These are phyloP conservation scores for Sapayoa aenigma DNA, from an alignment of 2,113 vertebrate genomes.

Conservation along the genomic window DNA sequence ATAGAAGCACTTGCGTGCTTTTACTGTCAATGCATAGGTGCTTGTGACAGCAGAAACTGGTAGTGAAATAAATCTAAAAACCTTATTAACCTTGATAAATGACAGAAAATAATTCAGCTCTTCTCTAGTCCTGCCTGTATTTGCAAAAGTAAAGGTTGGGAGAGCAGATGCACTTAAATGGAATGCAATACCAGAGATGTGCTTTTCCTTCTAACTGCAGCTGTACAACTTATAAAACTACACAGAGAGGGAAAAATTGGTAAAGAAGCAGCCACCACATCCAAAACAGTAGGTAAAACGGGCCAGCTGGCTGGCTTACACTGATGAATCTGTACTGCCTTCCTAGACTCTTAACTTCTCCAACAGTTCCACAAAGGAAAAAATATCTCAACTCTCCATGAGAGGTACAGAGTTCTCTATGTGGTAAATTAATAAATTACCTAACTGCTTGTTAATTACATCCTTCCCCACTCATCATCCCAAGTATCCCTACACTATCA, in stretches of 20 bases:
- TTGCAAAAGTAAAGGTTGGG: not conserved
- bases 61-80: not conserved
- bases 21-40: not conserved
- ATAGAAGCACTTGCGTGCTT: not conserved
- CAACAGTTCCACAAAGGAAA: not conserved
- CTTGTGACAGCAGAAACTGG: not conserved
- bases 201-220: not conserved
- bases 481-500: constrained; percentile 19
- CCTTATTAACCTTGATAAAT: not conserved
- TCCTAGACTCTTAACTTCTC: not conserved
- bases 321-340: not conserved
- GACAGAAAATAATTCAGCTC: not conserved
- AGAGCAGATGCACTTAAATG: not conserved
- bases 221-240: not conserved
- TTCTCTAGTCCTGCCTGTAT: not conserved
- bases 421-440: constrained; percentile 59
- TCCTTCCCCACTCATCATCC: constrained; percentile 29
- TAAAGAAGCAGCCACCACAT: not conserved
- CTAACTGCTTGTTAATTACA: constrained; percentile 54
- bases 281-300: not conserved
- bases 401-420: not conserved
- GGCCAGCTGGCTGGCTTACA: not conserved
- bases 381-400: not conserved
- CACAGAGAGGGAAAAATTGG: not conserved
- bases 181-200: not conserved